Base-by-base conservation (phyloP, 2,888 invertebrate species). In the Drosophila fungiperda region DNA sequence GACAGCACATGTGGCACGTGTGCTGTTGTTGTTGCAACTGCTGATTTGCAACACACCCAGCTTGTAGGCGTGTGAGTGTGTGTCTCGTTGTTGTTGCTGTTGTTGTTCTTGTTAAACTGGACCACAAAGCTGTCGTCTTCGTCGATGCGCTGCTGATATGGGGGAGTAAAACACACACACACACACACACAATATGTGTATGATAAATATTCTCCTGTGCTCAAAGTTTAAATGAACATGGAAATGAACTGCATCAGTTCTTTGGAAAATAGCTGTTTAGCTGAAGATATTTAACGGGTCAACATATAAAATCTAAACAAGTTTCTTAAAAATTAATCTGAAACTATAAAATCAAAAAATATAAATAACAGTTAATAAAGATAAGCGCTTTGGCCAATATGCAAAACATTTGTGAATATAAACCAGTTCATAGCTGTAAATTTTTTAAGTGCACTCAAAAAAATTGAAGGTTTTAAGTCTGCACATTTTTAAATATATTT, bases 1-100 rank as follows among this genome's bases (percentile, higher is more conserved):
- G 83, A 86, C 81, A 79, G 89, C 81, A 87, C 87, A 90, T 87
- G 83, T 90, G 86, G 90, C 90, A 87, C 90, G 86, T 90, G 85
- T 86, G 90, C 55, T 68, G 68, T 54, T 66, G 71, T 36, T 74
- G 75, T 36, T 49, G 73, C 74, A 65, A 52, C 59, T 55, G 45
- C 53, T 53, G 64, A 35, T 70, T 38, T 17, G 32, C 45, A 38
- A 35, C 50, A 48, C 54, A 23, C 54, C 61, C 26, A 23, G 15
- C 15, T 32, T 50, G 63, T 36, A 45, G 66, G 74, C 66, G 63
- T 63, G 59, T 33, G 29, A 52, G 38, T 73, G n/a, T 17, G 38
- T 73, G 29, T 11, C 40, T 20, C 63, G 53, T 73, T 54, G 71
- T 23, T 55, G 15, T n/a, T 20, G 59, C 15, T 66, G 59, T 62